A percentile compares a stretch with the other conserved stretches of the same genome.
These are phyloP conservation scores for Aegithalos caudatus DNA, from an alignment of 2,113 vertebrate genomes.

Conservation along the genomic window DNA sequence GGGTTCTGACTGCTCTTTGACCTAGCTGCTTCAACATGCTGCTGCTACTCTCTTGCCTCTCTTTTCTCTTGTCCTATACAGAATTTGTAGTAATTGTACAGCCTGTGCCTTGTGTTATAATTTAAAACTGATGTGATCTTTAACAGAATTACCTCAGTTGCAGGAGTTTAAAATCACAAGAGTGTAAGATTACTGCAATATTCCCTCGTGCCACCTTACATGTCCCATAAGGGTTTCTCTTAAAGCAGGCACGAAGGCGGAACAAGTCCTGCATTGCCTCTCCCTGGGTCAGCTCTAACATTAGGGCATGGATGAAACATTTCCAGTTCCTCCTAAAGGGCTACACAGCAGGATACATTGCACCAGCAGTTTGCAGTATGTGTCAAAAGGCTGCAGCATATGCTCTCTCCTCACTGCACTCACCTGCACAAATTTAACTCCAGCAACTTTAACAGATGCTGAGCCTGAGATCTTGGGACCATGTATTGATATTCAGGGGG, in stretches of 20 bases:
- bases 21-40: background rate
- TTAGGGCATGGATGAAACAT: background rate
- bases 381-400: background rate
- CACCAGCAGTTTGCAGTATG: background rate
- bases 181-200: background rate
- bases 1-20: constrained; percentile 26
- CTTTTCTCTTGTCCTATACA: background rate
- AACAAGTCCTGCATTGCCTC: background rate
- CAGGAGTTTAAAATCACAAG: background rate
- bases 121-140: background rate
- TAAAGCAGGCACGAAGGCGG: background rate
- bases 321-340: constrained; percentile 7
- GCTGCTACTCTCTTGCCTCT: background rate
- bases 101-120: background rate
- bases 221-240: background rate
- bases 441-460: background rate
- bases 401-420: background rate
- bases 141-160: background rate
- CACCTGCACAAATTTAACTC: background rate
- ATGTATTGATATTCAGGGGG: background rate
- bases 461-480: background rate
- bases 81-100: background rate
- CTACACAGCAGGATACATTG: background rate
- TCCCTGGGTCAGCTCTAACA: background rate
- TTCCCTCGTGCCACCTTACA: background rate